A percentile compares a stretch with the other conserved stretches of the same genome.
Evolutionary conservation across 2,888 invertebrate species (phyloP).

Genomic region (Pollenia amentaria): DNA sequence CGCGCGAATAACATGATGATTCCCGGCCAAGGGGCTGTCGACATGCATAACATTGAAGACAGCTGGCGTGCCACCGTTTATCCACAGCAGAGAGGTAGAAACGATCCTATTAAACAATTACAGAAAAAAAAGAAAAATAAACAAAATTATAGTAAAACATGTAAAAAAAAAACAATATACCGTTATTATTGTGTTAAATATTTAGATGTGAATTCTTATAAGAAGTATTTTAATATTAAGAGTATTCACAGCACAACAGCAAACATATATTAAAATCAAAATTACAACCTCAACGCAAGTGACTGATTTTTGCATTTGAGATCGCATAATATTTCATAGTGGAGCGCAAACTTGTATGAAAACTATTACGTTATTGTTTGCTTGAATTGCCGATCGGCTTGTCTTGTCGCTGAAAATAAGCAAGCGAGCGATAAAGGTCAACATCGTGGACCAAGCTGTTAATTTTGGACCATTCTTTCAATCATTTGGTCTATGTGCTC

Average conservation of each 20-base stretch:
- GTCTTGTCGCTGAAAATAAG: too few species aligned
- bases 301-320: too few species aligned
- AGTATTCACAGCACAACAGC: neutral
- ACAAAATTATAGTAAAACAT: conserved; percentile 20
- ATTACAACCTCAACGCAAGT: too few species aligned
- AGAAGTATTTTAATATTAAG: conserved; percentile 4
- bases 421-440: too few species aligned
- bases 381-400: too few species aligned
- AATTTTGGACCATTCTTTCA: too few species aligned
- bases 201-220: neutral
- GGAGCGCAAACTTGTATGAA: too few species aligned
- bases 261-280: neutral
- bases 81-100: conserved; percentile 96
- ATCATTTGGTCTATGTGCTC: too few species aligned
- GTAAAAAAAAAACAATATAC: conserved; percentile 30
- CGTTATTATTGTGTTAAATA: conserved; percentile 42
- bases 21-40: conserved; percentile 95
- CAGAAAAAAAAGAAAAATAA: conserved; percentile 43
- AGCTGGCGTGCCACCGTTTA: conserved; percentile 96
- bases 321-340: too few species aligned
- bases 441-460: too few species aligned
- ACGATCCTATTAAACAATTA: conserved; percentile 87
- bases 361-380: too few species aligned
- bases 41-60: conserved; percentile 96
- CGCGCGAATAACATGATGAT: conserved; percentile 95